A percentile compares a stretch with the other conserved stretches of the same genome.
Evolutionary conservation across 1,140 invertebrate genomes (phyloP).

Genomic region (Philotrypesis tridentata): DNA sequence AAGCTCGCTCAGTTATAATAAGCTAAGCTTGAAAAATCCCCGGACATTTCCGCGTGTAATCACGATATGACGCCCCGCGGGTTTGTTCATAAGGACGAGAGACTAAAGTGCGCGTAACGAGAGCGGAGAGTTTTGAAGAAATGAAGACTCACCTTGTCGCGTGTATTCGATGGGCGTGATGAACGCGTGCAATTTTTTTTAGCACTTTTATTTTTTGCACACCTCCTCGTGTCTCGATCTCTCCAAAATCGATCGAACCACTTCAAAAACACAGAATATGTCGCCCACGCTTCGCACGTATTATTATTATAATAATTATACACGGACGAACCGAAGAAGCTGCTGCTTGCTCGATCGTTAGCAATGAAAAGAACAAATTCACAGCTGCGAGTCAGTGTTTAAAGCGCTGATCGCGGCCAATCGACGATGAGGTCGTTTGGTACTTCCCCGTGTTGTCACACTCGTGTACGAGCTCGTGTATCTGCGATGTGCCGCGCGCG

Average conservation of each 20-base stretch:
- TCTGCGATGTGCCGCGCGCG: not conserved
- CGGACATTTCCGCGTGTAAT: not conserved
- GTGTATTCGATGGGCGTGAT: too few relatives aligned
- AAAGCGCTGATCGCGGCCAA: constrained; percentile 10
- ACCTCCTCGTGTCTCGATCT: too few relatives aligned
- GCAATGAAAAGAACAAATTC: constrained; percentile 3
- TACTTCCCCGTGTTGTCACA: constrained; percentile 27
- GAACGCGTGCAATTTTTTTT: too few relatives aligned
- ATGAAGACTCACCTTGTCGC: not conserved
- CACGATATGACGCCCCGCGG: not conserved
- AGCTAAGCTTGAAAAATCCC: not conserved
- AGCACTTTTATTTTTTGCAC: too few relatives aligned
- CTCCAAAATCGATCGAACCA: too few relatives aligned
- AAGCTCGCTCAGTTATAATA: not conserved
- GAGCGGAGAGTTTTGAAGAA: not conserved
- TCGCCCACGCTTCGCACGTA: too few relatives aligned
- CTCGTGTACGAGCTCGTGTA: not conserved
- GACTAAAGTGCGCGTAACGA: not conserved
- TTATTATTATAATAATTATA: too few relatives aligned
- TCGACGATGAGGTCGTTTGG: constrained; percentile 46
- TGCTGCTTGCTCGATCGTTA: not conserved
- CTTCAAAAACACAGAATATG: too few relatives aligned
- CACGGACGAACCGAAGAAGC: too few relatives aligned
- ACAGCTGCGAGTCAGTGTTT: not conserved
- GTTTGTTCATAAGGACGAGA: not conserved